Evolutionary conservation across 2,797 vertebrate species (phyloP).

Genomic region (Anomalospiza imberbis): DNA sequence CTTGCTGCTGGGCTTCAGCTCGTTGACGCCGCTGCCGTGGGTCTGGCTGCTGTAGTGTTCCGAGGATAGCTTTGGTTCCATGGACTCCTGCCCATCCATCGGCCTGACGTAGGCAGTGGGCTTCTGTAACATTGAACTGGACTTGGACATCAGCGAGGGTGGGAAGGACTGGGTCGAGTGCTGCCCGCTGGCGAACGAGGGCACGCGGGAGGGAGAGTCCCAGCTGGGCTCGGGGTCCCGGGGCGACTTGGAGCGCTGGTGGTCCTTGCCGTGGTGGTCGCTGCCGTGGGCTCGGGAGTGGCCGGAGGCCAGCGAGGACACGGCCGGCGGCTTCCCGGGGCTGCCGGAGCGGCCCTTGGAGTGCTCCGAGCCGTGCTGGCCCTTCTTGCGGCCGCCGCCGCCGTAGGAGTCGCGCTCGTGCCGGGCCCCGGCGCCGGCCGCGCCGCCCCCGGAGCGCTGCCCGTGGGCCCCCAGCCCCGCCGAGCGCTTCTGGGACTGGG

Average conservation of each 20-base stretch:
- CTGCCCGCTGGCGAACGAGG: conserved; percentile 88
- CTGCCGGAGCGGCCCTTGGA: conserved; percentile 90
- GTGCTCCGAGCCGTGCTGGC: conserved; percentile 93
- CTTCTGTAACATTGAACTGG: conserved; percentile 94
- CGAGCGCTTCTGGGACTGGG: conserved; percentile 90
- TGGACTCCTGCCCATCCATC: conserved; percentile 97
- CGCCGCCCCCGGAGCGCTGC: conserved; percentile 71
- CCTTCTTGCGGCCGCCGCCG: conserved; percentile 79
- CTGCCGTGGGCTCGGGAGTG: conserved; percentile 85
- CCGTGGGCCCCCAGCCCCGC: conserved; percentile 12
- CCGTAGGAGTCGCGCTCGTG: background rate
- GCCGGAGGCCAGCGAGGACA: conserved; percentile 84
- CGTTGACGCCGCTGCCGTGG: conserved; percentile 85
- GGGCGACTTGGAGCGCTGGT: conserved; percentile 92
- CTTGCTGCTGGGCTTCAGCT: conserved; percentile 94
- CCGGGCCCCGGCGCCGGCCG: background rate
- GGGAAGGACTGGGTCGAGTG: conserved; percentile 93
- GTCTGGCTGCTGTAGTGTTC: conserved; percentile 89
- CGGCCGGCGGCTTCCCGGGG: conserved; percentile 81
- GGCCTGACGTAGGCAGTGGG: conserved; percentile 98
- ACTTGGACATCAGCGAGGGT: conserved; percentile 94
- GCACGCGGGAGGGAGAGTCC: conserved; percentile 95
- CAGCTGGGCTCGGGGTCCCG: conserved; percentile 92
- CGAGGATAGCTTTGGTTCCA: conserved; percentile 90
- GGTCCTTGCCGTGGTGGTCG: conserved; percentile 93